A percentile compares a stretch with the other conserved stretches of the same genome.
Conservation (phyloP, 2,113 vertebrate genomes). For the Alligator sinensis region DNA sequence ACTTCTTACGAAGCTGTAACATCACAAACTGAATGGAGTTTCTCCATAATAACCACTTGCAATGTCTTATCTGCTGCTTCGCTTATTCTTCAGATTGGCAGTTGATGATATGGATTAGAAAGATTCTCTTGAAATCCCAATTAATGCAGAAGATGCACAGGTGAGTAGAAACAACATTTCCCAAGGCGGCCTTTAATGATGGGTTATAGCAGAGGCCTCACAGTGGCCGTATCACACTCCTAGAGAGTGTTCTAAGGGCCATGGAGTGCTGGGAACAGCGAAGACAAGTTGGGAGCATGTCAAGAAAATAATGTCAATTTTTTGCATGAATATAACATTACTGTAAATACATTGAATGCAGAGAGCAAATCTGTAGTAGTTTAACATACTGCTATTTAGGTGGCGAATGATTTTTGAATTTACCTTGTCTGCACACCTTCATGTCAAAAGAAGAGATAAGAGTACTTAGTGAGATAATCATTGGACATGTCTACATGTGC, state of each 20-base stretch:
- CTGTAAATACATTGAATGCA: neutral
- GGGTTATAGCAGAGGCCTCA: neutral
- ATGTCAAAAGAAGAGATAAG: neutral
- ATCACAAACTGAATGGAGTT: neutral
- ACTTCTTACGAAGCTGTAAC: neutral
- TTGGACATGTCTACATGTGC: neutral
- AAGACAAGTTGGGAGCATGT: neutral
- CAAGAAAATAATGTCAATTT: neutral
- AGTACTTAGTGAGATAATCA: slow-evolving; percentile 5
- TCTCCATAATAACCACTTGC: neutral
- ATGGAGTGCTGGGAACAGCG: neutral
- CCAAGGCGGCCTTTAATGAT: neutral
- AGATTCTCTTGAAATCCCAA: neutral
- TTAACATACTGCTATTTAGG: neutral
- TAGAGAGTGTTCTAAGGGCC: neutral
- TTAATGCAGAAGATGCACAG: fast-evolving
- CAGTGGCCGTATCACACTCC: neutral
- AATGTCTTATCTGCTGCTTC: neutral
- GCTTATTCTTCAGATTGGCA: neutral
- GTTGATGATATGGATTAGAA: neutral
- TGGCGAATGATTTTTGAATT: neutral
- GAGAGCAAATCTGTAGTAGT: neutral
- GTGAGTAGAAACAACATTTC: neutral
- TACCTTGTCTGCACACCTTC: neutral
- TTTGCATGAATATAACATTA: neutral